Evolutionary conservation across 2,797 vertebrate genomes (phyloP).

Genomic region (Falco rusticolus): DNA sequence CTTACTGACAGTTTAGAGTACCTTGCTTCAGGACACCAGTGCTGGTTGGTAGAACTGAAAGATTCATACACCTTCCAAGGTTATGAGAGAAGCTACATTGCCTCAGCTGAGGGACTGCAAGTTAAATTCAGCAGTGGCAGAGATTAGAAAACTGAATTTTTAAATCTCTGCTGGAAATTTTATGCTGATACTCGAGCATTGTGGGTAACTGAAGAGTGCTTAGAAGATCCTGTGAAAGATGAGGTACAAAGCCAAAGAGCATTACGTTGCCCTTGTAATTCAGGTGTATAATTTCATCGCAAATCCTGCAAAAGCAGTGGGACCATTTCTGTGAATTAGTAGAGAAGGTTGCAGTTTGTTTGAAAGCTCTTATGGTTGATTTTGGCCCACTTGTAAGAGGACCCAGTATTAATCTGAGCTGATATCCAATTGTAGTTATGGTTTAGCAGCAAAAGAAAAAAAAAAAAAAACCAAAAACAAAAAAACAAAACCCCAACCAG

Average conservation of each 20-base stretch:
- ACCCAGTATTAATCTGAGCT: neutral
- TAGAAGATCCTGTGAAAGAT: neutral
- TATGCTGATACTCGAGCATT: neutral
- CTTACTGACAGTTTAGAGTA: neutral
- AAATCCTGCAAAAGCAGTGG: neutral
- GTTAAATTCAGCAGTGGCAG: fast-evolving
- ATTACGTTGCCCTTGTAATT: neutral
- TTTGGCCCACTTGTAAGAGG: neutral
- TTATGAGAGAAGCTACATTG: neutral
- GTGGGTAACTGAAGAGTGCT: neutral
- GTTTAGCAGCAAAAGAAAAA: neutral
- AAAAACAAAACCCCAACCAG: neutral
- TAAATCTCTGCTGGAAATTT: neutral
- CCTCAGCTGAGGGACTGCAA: neutral
- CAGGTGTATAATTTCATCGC: neutral
- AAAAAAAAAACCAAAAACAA: neutral
- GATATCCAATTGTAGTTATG: neutral
- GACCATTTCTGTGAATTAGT: neutral
- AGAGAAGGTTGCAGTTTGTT: neutral
- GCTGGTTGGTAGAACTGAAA: neutral
- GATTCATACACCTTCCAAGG: neutral
- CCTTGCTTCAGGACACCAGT: neutral
- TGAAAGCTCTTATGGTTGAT: neutral
- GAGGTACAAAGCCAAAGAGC: neutral
- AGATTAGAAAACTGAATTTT: neutral